Evolutionary conservation across 1,140 invertebrate genomes (phyloP).

Genomic region (Melanaphis sacchari): DNA sequence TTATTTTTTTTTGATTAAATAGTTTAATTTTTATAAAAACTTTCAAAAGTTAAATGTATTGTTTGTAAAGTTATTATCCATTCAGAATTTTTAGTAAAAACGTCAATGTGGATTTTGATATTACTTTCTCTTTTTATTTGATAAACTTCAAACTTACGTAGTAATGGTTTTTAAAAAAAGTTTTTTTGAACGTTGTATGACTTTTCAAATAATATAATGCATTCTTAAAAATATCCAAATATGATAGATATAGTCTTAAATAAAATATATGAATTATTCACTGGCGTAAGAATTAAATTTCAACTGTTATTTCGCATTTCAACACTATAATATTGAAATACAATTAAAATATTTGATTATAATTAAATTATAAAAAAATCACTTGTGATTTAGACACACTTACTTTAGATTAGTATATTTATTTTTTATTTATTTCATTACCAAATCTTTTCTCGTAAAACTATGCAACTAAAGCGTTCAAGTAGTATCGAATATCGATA

Average conservation of each 20-base stretch:
- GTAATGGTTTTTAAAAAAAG: neutral
- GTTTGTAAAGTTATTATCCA: constrained; percentile 29
- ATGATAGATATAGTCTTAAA: neutral
- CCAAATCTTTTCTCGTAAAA: neutral
- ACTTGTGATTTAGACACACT: neutral
- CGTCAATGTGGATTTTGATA: neutral
- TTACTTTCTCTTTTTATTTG: neutral
- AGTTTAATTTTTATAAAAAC: constrained; percentile 25
- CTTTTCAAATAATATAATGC: neutral
- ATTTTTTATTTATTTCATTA: too few relatives aligned
- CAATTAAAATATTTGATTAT: neutral
- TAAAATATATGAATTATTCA: neutral
- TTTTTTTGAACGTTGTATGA: neutral
- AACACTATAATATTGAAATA: neutral
- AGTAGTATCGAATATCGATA: neutral
- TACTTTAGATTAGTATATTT: neutral
- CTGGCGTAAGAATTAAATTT: neutral
- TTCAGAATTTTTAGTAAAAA: neutral
- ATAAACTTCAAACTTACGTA: neutral
- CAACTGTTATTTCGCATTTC: neutral
- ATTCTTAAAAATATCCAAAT: neutral
- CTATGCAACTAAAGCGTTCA: neutral
- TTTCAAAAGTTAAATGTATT: neutral
- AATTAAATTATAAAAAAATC: neutral
- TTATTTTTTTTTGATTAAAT: neutral